Base-by-base conservation (phyloP, 2,888 invertebrate genomes). In the Melanchra persicariae region DNA sequence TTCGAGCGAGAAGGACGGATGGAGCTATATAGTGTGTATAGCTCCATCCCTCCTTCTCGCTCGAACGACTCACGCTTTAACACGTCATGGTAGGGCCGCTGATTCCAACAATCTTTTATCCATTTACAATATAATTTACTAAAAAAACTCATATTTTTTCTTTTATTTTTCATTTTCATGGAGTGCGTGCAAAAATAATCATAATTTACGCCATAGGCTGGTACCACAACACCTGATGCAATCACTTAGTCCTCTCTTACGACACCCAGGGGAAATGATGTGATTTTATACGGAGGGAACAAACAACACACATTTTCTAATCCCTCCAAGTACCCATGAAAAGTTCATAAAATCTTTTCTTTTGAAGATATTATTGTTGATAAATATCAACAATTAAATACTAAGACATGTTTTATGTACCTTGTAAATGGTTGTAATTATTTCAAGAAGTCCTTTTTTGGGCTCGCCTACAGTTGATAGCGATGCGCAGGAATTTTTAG, bases 251-350 rank as follows among this genome's bases (percentile, higher is more conserved):
- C 17, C 9, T 24, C 12, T 2, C 17, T 15, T 1, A 59, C 43
- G 40, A 59, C 30, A 49, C 79, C 37, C 72, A 8, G 2, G 79
- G 54, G 63, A 78, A 54, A 45, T 62, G 47, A 62, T n/a, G 49
- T 30, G 51, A 70, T 74, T 74, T 55, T 47, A 8, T 69, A 47
- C 15, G 22, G 2, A 24, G 17, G n/a, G 15, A 68, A 68, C 45
- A 51, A 75, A 45, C 12, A 30, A 34, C 47, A 59, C 8, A 24
- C 17, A 34, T 76, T 47, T 54, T 57, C n/a, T 54, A 69, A 59
- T 49, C 47, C 22, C 47, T 77, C 15, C 9, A 40, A 24, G 59
- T 66, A 47, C 17, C 5, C 47, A 19, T 40, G 9, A 6, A 30
- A 73, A 54, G 22, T 59, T 73, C 5, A 30, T 22, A 34, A 10